Evolutionary conservation across 2,888 invertebrate species (phyloP), one percentile per base, ranked within the genome.

Genomic region (Dermolepida albohirtum): DNA sequence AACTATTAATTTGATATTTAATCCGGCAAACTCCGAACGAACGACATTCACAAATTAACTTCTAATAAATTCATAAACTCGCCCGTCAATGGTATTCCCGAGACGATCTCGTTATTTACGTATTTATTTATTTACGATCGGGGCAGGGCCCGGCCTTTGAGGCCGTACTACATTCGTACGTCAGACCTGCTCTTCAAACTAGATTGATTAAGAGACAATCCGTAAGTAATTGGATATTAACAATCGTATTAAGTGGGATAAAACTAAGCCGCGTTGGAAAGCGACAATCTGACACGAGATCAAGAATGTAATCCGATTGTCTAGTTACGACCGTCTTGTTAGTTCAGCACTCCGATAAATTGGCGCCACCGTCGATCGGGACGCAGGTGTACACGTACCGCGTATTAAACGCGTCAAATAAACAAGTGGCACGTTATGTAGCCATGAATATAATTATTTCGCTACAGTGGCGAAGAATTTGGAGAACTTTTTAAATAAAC

Each of bases 221-320:
- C 66, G 66, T 50, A 62, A 72, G 77, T 79, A 78, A 80, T 78
- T 80, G 78, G 78, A 78, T 78, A 77, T 75, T 76, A 75, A 74
- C 77, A 79, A 79, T 79, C 77, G 78, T 77, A 79, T 79, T 78
- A 78, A 75, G 70, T 67, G 71, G 72, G 72, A 72, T 55, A 71
- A 66, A 72, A 72, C 71, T 72, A 76, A 76, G 75, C 75, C 75
- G 74, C 73, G 74, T 72, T 75, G 74, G 77, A 77, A 78, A 77
- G 80, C 78, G 79, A 77, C 79, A 81, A 78, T 81, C 81, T 76
- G 77, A 81, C 81, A 80, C 78, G 77, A 78, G 80, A 80, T 81
- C 79, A 78, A 77, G 77, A 76, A 71, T 79, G 80, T 82, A 82
- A 82, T 81, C 82, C 82, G 82, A 82, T 82, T 82, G 81, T 81